These are phyloP conservation scores for Rhinoptilus africanus DNA, from an alignment of 2,113 vertebrate genomes.

Conservation along the genomic window DNA sequence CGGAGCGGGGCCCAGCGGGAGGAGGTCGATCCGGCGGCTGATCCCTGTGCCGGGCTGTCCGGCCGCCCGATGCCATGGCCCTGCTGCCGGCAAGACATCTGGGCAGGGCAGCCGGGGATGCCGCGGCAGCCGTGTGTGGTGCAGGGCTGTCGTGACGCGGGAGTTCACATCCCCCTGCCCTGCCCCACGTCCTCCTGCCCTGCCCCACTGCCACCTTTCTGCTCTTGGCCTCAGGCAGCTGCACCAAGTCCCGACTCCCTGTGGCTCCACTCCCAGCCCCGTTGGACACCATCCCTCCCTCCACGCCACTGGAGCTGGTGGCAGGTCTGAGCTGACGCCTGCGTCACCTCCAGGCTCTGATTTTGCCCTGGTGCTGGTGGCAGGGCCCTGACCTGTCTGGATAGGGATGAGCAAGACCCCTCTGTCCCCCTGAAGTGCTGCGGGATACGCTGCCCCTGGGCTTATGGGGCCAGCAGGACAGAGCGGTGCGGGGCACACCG, in stretches of 20 bases:
- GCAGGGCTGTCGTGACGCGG: neutral
- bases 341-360: neutral
- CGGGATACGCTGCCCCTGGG: fast-evolving
- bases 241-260: fast-evolving
- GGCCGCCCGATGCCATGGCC: fast-evolving
- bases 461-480: fast-evolving
- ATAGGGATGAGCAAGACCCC: neutral
- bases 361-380: neutral
- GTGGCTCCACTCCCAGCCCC: neutral
- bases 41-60: neutral
- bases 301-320: neutral
- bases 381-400: neutral
- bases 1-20: neutral
- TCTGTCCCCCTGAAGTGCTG: neutral
- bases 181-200: neutral
- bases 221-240: neutral
- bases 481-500: fast-evolving
- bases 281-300: fast-evolving
- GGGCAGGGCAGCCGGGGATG: neutral
- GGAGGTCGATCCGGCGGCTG: neutral
- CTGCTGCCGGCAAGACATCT: neutral
- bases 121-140: fast-evolving
- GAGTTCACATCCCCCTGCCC: neutral
- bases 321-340: neutral
- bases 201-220: neutral